phyloP scores from a whole-genome alignment of 2,113 vertebrate genomes.

The Lophochroa leadbeateri region DNA sequence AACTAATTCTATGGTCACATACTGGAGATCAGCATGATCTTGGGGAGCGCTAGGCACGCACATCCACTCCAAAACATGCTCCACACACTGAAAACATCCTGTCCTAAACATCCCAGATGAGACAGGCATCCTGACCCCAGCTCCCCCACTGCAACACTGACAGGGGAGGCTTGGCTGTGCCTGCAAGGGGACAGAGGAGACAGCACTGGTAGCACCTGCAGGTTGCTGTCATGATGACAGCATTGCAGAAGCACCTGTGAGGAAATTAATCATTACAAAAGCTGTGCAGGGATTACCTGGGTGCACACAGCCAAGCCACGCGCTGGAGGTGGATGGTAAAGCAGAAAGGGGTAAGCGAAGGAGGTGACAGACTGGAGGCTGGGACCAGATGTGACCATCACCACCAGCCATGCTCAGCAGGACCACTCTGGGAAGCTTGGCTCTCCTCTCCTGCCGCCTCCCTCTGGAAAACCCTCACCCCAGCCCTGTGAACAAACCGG shows the following conservation, averaged over 20 bases:
- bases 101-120: neutral
- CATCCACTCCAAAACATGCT: neutral
- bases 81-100: neutral
- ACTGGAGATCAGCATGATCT: neutral
- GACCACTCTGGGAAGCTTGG: fast-evolving
- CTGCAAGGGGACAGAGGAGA: neutral
- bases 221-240: neutral
- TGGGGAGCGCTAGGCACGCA: neutral
- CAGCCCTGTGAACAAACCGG: neutral
- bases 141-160: fast-evolving
- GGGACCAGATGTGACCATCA: neutral
- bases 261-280: neutral
- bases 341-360: neutral
- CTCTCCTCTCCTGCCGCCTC: neutral
- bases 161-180: neutral
- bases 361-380: neutral
- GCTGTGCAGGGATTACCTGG: neutral
- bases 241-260: neutral
- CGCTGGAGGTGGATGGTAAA: neutral
- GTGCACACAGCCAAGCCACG: fast-evolving
- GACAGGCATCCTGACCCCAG: neutral
- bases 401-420: fast-evolving
- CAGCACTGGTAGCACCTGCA: neutral
- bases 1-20: neutral
- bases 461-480: neutral